These are phyloP conservation scores for Solenopsis fugax DNA, from an alignment of 1,140 invertebrate species.

Conservation along the genomic window DNA sequence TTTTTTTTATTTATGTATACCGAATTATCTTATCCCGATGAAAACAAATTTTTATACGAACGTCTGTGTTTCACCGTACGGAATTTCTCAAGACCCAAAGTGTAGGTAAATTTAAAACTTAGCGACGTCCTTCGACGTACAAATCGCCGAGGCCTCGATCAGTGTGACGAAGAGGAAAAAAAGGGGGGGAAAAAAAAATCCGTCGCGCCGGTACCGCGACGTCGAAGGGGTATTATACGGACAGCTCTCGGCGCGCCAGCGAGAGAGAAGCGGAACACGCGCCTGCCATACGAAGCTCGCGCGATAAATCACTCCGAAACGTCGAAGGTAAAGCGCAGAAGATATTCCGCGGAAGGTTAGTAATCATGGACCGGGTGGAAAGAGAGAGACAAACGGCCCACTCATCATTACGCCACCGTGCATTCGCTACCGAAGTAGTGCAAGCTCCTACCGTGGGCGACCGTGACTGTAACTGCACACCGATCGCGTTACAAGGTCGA, in stretches of 20 bases:
- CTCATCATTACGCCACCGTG: slow-evolving; percentile 69
- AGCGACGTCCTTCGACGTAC: background rate
- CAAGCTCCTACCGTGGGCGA: slow-evolving; percentile 27
- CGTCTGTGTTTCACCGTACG: background rate
- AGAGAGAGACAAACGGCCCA: slow-evolving; percentile 70
- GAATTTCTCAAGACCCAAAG: background rate
- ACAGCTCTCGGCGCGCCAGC: slow-evolving; percentile 22
- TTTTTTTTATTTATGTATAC: background rate
- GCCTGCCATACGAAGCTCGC: background rate
- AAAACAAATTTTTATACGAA: slow-evolving; percentile 14
- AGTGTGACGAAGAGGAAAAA: background rate
- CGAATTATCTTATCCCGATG: no score
- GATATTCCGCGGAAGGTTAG: slow-evolving; percentile 51
- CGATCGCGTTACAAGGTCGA: slow-evolving; percentile 47
- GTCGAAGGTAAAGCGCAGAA: slow-evolving; percentile 61
- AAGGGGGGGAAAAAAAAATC: background rate
- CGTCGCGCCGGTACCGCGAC: background rate
- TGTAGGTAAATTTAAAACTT: background rate
- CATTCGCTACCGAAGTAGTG: slow-evolving; percentile 63
- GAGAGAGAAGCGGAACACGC: background rate
- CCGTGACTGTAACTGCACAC: slow-evolving; percentile 65
- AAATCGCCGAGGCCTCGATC: background rate
- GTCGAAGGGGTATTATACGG: slow-evolving; percentile 27
- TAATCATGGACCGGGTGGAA: slow-evolving; percentile 56
- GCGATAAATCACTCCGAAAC: slow-evolving; percentile 67